phyloP scores from a whole-genome alignment of 2,797 vertebrate species.

The Staurois parvus region DNA sequence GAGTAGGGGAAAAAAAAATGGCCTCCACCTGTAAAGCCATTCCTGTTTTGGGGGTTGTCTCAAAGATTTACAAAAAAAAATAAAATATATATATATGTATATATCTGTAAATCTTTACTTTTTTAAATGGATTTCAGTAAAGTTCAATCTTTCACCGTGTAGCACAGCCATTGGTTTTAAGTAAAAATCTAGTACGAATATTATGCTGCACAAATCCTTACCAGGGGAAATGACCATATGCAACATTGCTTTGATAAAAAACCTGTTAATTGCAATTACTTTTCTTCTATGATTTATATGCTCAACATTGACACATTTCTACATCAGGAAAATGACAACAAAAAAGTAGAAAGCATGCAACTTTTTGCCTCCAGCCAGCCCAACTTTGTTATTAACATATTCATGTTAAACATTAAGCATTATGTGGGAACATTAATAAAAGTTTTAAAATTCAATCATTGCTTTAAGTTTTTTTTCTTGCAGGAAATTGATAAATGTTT shows the following conservation, averaged over 20 bases:
- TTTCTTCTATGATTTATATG: slow-evolving; percentile 67
- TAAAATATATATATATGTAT: too few relatives aligned
- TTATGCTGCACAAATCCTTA: slow-evolving; percentile 60
- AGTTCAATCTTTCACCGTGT: slow-evolving; percentile 64
- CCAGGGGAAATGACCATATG: slow-evolving; percentile 66
- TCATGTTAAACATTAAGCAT: slow-evolving; percentile 89
- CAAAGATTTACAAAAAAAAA: too few relatives aligned
- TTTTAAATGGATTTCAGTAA: too few relatives aligned
- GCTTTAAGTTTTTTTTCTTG: slow-evolving; percentile 82
- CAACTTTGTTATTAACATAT: slow-evolving; percentile 77
- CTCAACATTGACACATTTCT: slow-evolving; percentile 61
- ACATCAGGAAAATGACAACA: slow-evolving; percentile 59
- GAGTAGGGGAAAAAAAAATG: too few relatives aligned
- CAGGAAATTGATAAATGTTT: slow-evolving; percentile 93
- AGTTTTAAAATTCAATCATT: slow-evolving; percentile 94
- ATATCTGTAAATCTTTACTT: too few relatives aligned
- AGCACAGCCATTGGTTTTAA: slow-evolving; percentile 60
- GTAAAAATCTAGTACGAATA: slow-evolving; percentile 62
- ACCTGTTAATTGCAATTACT: slow-evolving; percentile 67
- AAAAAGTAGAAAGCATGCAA: slow-evolving; percentile 58
- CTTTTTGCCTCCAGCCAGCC: slow-evolving; percentile 64
- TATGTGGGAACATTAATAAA: slow-evolving; percentile 88
- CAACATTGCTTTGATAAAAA: slow-evolving; percentile 69
- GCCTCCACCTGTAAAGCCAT: too few relatives aligned
- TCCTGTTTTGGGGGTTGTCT: too few relatives aligned